These are phyloP conservation scores for Tetragonisca angustula DNA, from an alignment of 2,888 invertebrate species.

Conservation along the genomic window DNA sequence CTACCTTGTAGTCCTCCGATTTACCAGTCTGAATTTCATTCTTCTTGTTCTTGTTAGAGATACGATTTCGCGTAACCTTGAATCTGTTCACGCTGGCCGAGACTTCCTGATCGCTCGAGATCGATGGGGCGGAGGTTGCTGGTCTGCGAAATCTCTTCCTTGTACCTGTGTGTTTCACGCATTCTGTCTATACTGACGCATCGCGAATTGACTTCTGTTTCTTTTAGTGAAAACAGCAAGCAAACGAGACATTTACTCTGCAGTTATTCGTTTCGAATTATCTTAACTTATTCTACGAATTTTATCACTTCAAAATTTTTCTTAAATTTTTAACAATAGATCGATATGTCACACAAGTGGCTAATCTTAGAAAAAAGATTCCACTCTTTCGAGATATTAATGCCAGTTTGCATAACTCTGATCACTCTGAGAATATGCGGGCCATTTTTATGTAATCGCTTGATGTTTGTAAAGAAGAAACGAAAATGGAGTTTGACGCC, in stretches of 20 bases:
- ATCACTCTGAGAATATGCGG: neutral
- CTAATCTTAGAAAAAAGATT: neutral
- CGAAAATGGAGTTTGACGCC: neutral
- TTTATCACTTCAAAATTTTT: neutral
- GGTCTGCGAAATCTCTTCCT: slow-evolving; percentile 89
- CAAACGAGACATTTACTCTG: neutral
- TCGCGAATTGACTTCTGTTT: neutral
- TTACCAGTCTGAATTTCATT: slow-evolving; percentile 79
- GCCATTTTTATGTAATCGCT: neutral
- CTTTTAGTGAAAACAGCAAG: too few species aligned
- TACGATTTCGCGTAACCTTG: slow-evolving; percentile 81
- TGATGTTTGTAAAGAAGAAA: neutral
- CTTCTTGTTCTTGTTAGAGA: slow-evolving; percentile 79
- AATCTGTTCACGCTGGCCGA: slow-evolving; percentile 88
- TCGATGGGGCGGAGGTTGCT: slow-evolving; percentile 86
- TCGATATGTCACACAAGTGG: neutral
- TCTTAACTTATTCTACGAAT: neutral
- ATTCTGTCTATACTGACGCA: neutral
- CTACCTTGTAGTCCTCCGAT: slow-evolving; percentile 81
- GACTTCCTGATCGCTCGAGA: slow-evolving; percentile 87
- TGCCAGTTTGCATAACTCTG: neutral
- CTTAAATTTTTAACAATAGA: neutral
- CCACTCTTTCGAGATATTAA: neutral
- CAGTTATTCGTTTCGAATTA: neutral
- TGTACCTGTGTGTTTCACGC: slow-evolving; percentile 84